Conservation (phyloP, 2,797 vertebrate species). For the Ptychobarbus kaznakovi region DNA sequence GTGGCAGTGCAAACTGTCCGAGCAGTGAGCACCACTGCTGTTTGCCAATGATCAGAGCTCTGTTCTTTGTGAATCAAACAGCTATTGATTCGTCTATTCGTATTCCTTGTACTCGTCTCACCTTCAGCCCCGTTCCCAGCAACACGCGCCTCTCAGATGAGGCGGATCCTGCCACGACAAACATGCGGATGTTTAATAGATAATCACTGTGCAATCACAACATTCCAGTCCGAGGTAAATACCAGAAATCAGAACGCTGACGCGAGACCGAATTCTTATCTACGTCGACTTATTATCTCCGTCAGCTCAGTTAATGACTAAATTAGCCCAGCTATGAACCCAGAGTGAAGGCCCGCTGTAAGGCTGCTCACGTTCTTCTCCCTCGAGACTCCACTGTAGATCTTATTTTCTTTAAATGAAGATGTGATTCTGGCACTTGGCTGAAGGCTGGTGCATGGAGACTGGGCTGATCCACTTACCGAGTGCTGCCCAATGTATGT, state of each 20-base stretch:
- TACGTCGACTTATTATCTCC: conserved; percentile 14
- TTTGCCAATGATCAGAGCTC: conserved; percentile 58
- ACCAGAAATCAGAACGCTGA: conserved; percentile 9
- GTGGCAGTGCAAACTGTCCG: conserved; percentile 59
- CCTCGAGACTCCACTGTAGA: conserved; percentile 27
- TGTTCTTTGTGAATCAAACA: conserved; percentile 58
- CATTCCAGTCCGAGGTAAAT: conserved; percentile 21
- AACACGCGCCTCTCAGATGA: conserved; percentile 7
- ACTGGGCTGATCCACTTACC: conserved; percentile 24
- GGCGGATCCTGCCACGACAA: not conserved
- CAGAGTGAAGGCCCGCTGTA: conserved; percentile 36
- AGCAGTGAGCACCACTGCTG: conserved; percentile 54
- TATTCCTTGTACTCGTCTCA: conserved; percentile 42
- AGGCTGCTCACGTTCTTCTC: conserved; percentile 21
- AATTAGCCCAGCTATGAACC: conserved; percentile 52
- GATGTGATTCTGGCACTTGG: conserved; percentile 41
- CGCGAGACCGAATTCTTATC: conserved; percentile 14
- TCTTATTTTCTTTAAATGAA: conserved; percentile 57
- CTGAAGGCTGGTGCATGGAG: conserved; percentile 31
- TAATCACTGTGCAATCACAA: conserved; percentile 45
- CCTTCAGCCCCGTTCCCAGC: conserved; percentile 5
- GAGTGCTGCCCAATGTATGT: conserved; percentile 23
- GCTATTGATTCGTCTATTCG: conserved; percentile 56
- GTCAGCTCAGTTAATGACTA: conserved; percentile 34
- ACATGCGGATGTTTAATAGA: conserved; percentile 22